Conservation (phyloP, 2,888 invertebrate species). For the Siphlonurus alternatus region DNA sequence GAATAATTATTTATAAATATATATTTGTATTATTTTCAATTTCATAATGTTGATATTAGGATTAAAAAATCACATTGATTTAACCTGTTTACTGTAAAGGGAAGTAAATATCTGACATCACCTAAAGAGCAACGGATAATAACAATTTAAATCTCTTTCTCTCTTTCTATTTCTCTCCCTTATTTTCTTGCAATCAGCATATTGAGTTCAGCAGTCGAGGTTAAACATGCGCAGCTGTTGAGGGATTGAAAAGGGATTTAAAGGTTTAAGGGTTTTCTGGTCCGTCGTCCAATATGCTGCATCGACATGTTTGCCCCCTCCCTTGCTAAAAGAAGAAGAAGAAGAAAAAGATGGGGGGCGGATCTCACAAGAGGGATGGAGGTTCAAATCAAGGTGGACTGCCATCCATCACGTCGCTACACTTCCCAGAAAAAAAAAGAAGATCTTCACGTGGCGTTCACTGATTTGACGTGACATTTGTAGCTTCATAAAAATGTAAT, state of each 20-base stretch:
- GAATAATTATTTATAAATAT: too few species aligned
- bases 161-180: too few species aligned
- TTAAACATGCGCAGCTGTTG: neutral
- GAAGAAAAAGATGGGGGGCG: neutral
- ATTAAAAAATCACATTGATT: too few species aligned
- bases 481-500: neutral
- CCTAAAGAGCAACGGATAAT: too few species aligned
- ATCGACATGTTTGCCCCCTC: neutral
- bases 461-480: slow-evolving; percentile 1
- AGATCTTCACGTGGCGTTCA: neutral
- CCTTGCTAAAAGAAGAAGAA: neutral
- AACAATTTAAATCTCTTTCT: too few species aligned
- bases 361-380: neutral
- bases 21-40: too few species aligned
- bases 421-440: neutral
- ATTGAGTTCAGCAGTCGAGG: neutral
- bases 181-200: neutral
- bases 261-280: neutral
- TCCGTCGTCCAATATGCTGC: neutral
- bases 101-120: too few species aligned
- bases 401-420: neutral
- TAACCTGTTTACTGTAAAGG: too few species aligned
- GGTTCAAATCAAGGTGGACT: slow-evolving; percentile 1
- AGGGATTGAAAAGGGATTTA: neutral
- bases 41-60: too few species aligned